Base-by-base conservation (phyloP, 1,140 invertebrate genomes). In the Apis cerana region DNA sequence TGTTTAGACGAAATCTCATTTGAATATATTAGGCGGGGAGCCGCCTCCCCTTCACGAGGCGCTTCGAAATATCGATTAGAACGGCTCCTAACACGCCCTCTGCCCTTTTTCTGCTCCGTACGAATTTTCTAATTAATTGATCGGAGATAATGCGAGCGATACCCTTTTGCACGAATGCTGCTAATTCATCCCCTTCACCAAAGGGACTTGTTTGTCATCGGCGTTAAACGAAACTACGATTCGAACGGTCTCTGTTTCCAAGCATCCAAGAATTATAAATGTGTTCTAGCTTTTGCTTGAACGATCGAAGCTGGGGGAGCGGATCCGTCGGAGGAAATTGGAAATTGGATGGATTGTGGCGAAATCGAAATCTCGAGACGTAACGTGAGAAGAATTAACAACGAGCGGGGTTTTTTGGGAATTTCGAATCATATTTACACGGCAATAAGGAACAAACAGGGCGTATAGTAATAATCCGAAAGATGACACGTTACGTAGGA, bases 1-100 rank as follows among this genome's bases (percentile, higher is more conserved):
- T 90, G 90, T 91, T 91, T 90, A 90, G 89, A 86, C 75, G 71
- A 90, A 90, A 90, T 88, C 86, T 89, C 84, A 87, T 91, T 91
- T 91, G 88, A 90, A 91, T 91, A 91, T 77, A 82, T 87, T 90
- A 89, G 52, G 80, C 77, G 19, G 13, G 9, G 78, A 81, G 21
- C 67, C 72, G 70, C 72, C 83, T 65, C 71, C 33, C 12, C 65
- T 59, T 62, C 54, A 23, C 76, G 54, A 61, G 48, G 52, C 67
- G 81, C 70, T 71, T 67, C 83, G 82, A 77, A 83, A 74, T 84
- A 86, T 87, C 85, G 84, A 88, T 90, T 85, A 89, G 56, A 27
- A 69, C 50, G 48, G 54, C 70, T 13, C 7, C 56, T 72, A 52
- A 59, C 52, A 43, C 81, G 48, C 52, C 48, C 52, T 62, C 58